A percentile compares a stretch with the other conserved stretches of the same genome.
phyloP scores from a whole-genome alignment of 2,797 vertebrate species.

The Pempheris klunzingeri region DNA sequence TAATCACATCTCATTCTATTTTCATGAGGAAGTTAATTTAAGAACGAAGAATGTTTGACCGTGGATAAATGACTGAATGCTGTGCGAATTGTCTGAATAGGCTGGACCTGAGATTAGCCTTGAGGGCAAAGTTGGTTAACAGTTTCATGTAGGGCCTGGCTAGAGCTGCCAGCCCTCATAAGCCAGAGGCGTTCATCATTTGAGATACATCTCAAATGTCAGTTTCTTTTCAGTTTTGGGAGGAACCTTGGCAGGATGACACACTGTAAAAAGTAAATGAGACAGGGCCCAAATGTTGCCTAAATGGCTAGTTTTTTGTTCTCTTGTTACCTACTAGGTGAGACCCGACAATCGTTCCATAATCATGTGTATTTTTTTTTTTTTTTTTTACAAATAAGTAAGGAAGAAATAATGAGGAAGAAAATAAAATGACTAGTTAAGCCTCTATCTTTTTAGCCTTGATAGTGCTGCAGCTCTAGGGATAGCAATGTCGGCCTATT shows the following conservation, averaged over 20 bases:
- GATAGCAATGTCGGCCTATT: too few species aligned
- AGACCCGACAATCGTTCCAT: background rate
- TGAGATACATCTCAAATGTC: background rate
- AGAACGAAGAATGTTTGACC: constrained; percentile 56
- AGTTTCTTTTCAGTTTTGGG: background rate
- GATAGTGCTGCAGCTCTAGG: too few species aligned
- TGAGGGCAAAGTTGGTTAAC: background rate
- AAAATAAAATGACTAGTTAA: too few species aligned
- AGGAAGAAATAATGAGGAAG: too few species aligned
- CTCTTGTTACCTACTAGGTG: too few species aligned
- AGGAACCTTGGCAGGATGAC: background rate
- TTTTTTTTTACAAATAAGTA: too few species aligned
- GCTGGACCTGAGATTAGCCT: constrained; percentile 22
- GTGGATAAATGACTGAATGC: constrained; percentile 36
- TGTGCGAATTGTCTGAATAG: constrained; percentile 26
- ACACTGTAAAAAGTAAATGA: background rate
- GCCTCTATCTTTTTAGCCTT: too few species aligned
- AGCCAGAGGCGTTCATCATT: background rate
- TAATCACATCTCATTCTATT: constrained; percentile 73
- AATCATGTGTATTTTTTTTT: too few species aligned
- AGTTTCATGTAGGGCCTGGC: background rate
- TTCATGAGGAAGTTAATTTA: constrained; percentile 73
- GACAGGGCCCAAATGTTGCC: too few species aligned
- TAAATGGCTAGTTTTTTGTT: too few species aligned
- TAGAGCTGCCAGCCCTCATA: background rate